These are phyloP conservation scores for Ammospiza nelsoni DNA, from an alignment of 2,113 vertebrate species.

Conservation along the genomic window DNA sequence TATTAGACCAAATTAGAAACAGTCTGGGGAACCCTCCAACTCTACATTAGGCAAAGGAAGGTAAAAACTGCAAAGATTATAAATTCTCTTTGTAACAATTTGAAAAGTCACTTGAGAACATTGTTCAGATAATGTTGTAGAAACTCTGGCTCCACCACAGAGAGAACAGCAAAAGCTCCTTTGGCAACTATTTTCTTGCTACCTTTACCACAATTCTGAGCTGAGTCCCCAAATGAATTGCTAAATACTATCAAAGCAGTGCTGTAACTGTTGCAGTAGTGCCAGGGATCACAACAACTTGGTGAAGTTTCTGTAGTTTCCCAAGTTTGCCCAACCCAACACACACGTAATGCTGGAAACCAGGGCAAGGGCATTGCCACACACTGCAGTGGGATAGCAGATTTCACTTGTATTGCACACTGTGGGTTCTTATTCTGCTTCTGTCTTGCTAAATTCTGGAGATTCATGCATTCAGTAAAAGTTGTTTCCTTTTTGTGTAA, in stretches of 20 bases:
- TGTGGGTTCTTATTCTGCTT: neutral
- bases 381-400: neutral
- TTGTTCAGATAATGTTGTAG: neutral
- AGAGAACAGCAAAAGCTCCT: neutral
- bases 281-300: neutral
- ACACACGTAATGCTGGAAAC: neutral
- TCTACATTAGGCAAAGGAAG: conserved; percentile 12
- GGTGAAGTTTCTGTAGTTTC: neutral
- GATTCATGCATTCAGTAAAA: neutral
- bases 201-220: neutral
- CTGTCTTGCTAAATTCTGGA: neutral
- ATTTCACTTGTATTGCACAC: neutral
- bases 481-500: neutral
- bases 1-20: conserved; percentile 35
- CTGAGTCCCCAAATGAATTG: neutral
- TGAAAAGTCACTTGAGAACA: neutral
- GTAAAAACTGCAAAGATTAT: conserved; percentile 9
- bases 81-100: conserved; percentile 11
- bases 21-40: conserved; percentile 22
- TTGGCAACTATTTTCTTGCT: neutral
- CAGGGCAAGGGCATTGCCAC: neutral
- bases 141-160: neutral
- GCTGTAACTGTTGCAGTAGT: neutral
- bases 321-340: neutral
- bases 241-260: neutral